Conservation (phyloP, 2,113 vertebrate species). For the Copsychus sechellarum region DNA sequence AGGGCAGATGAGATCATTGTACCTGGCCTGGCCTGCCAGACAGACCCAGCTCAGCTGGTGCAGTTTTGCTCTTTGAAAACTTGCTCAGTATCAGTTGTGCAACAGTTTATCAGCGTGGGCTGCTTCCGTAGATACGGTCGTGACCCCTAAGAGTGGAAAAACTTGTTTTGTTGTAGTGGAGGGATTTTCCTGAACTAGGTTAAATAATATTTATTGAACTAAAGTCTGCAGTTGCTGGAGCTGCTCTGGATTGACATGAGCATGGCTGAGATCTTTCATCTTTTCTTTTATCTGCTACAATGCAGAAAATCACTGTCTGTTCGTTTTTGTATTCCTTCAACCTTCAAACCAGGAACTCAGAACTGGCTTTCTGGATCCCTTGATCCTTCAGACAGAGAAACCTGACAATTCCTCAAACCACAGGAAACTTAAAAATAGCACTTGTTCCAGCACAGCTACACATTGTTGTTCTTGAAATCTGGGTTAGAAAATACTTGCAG, state of each 20-base stretch:
- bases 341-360: neutral
- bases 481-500: slow-evolving; percentile 45
- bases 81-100: slow-evolving; percentile 49
- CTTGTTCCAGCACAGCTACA: slow-evolving; percentile 45
- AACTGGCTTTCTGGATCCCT: slow-evolving; percentile 34
- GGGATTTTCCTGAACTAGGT: slow-evolving; percentile 55
- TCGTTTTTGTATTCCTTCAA: neutral
- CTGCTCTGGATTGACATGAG: neutral
- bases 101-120: slow-evolving; percentile 53
- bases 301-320: neutral
- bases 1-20: neutral
- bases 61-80: slow-evolving; percentile 19
- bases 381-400: slow-evolving; percentile 40
- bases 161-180: slow-evolving; percentile 45
- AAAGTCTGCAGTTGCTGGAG: slow-evolving; percentile 5
- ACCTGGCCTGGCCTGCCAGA: neutral
- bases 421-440: slow-evolving; percentile 63
- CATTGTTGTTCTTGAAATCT: slow-evolving; percentile 50
- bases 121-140: slow-evolving; percentile 13
- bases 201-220: slow-evolving; percentile 42
- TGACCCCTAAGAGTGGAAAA: slow-evolving; percentile 37
- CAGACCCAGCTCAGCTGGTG: neutral
- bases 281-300: slow-evolving; percentile 5
- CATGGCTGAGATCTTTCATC: neutral
- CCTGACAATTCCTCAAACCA: slow-evolving; percentile 59